Base-by-base conservation (phyloP, 2,888 invertebrate species). In the Tigriopus californicus region DNA sequence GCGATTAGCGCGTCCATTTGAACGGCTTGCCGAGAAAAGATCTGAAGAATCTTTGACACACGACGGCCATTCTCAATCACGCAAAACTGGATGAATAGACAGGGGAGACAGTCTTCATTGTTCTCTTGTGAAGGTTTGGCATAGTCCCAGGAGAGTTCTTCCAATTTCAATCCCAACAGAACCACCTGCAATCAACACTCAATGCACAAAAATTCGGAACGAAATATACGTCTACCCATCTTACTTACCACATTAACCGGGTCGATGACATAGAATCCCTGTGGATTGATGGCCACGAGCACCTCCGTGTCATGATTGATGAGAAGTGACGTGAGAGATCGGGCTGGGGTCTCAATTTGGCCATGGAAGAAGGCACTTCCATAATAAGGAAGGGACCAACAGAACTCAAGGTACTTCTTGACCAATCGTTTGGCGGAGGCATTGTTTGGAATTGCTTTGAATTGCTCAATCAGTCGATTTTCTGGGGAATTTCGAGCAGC, bases 311-410 rank as follows among this genome's bases (percentile, higher is more conserved):
- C 91, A 65, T 83, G 84, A 70, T 88, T 85, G 1, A 83, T 85
- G 61, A 90, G 78, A 67, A 90, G 76, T 60, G 87, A 85, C 61
- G 85, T 83, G 61, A 91, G 74, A 59, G 62, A 62, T 15, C 86
- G 78, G 0, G 86, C 83, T 0, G 91, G 91, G 71, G 88, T 86
- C 71, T 94, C 92, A 58, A 94, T 83, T 74, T 91, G 90, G 10
- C 91, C 92, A 75, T 86, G 85, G 73, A 94, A 94, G 75, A 89
- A 92, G 22, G 91, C 91, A 62, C 87, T 84, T 58, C 92, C 92
- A 72, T 89, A 92, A 71, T 84, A 87, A 54, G 85, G 89, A 64
- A 92, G 75, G 4, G 88, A 83, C 79, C 92, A 85, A 66, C 87
- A 89, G 69, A 90, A 85, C 66, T 89, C 84, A 64, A 94, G 76